Evolutionary conservation across 2,888 invertebrate genomes (phyloP), one percentile per base, ranked within the genome.

Genomic region (Lissonota sp.): DNA sequence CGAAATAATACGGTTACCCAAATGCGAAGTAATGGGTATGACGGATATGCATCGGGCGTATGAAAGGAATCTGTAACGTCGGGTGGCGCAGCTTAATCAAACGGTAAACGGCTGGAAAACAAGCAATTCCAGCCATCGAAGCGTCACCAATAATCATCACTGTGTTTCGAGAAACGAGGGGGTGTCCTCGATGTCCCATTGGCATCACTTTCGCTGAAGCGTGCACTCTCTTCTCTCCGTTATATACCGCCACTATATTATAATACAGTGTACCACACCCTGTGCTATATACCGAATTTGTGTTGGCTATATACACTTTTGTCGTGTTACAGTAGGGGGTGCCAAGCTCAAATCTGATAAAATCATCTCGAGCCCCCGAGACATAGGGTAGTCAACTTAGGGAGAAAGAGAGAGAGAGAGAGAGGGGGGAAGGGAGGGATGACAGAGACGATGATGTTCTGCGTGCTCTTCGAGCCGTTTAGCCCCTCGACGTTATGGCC

Each of bases 31-130:
- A 70, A 66, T 46, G 55, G 63, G 12, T 26, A 2, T 26, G 46
- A 14, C 39, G 44, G 60, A 39, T 57, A 58, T 69, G 69, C 58
- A 62, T 75, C 42, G 49, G 62, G 37, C 39, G 69, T 16, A 40
- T 64, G 63, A 44, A 42, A 46, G 42, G 58, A 72, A 64, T 77
- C 80, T 76, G 71, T 66, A 58, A 67, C 69, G 78, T 80, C 77
- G 79, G 77, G 57, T 69, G 79, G 79, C 83, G 86, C 84, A 87
- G 90, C 89, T 90, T 90, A 91, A 92, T 92, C 89, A 91, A 92
- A 91, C 88, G 91, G 92, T 90, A 92, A 92, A 90, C 90, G 92
- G 87, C 86, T 90, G 91, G 91, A 92, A 92, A 92, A 92, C 91
- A 92, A 91, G 91, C 91, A 90, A 90, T 91, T 87, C 87, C 88